A percentile compares a stretch with the other conserved stretches of the same genome.
These are phyloP conservation scores for Oceanodroma leucorhoa DNA, from an alignment of 2,797 vertebrate genomes.

Conservation along the genomic window DNA sequence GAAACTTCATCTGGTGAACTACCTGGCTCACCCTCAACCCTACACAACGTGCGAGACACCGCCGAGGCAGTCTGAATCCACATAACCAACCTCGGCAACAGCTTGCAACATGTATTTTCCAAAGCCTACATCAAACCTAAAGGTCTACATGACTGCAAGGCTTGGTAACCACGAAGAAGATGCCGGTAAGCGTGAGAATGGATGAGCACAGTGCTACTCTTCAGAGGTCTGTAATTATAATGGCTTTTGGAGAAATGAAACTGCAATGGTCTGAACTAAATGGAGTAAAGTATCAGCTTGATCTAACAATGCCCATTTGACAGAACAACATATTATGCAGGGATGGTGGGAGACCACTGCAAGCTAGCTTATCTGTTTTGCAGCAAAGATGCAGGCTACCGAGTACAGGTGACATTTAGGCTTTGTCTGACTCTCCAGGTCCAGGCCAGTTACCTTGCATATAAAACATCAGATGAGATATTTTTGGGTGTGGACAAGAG, in stretches of 20 bases:
- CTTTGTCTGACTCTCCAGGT: not conserved
- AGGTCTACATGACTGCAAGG: not conserved
- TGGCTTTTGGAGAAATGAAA: not conserved
- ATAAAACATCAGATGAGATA: not conserved
- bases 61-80: not conserved
- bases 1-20: not conserved
- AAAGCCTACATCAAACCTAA: not conserved
- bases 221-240: not conserved
- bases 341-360: not conserved
- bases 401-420: fast-evolving
- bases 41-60: fast-evolving
- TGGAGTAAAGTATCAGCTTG: fast-evolving
- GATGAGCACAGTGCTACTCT: not conserved
- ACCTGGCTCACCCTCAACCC: fast-evolving
- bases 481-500: not conserved
- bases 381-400: not conserved
- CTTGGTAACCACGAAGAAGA: not conserved
- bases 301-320: not conserved
- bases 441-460: not conserved
- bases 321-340: fast-evolving
- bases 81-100: not conserved
- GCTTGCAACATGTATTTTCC: not conserved
- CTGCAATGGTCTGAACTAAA: not conserved
- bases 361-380: not conserved
- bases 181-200: fast-evolving